Evolutionary conservation across 2,113 vertebrate species (phyloP).

Genomic region (Actenoides hombroni): DNA sequence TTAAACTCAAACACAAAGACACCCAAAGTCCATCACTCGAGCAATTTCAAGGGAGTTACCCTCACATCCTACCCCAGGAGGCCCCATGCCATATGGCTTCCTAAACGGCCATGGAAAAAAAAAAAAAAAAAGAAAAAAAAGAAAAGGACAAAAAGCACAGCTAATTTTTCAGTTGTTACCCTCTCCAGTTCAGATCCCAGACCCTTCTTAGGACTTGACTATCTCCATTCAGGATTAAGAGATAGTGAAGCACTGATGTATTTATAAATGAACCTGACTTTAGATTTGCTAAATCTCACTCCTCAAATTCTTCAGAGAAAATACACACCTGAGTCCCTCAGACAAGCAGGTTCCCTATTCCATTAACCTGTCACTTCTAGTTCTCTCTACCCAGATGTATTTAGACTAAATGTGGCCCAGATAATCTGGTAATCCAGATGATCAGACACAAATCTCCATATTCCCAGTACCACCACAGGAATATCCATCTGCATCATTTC

Average conservation of each 20-base stretch:
- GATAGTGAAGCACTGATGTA: background rate
- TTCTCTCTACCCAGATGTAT: background rate
- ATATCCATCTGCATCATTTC: background rate
- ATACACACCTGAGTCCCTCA: background rate
- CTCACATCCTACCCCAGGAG: background rate
- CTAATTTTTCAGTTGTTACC: background rate
- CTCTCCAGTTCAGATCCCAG: background rate
- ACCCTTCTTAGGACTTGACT: background rate
- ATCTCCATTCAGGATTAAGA: background rate
- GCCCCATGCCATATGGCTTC: rapidly evolving
- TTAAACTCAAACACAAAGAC: background rate
- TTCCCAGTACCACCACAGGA: background rate
- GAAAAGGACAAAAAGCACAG: background rate
- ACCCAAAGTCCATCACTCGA: background rate
- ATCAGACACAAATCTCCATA: background rate
- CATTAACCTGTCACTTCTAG: background rate
- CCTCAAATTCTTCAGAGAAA: background rate
- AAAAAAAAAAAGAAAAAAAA: background rate
- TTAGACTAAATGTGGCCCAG: background rate
- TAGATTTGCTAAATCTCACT: background rate
- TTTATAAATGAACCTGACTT: background rate
- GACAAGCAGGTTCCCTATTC: background rate
- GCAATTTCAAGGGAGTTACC: background rate
- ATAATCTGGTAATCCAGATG: background rate
- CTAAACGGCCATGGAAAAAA: background rate